Conservation (phyloP, 2,113 vertebrate genomes). For the Leuciscus idus region DNA sequence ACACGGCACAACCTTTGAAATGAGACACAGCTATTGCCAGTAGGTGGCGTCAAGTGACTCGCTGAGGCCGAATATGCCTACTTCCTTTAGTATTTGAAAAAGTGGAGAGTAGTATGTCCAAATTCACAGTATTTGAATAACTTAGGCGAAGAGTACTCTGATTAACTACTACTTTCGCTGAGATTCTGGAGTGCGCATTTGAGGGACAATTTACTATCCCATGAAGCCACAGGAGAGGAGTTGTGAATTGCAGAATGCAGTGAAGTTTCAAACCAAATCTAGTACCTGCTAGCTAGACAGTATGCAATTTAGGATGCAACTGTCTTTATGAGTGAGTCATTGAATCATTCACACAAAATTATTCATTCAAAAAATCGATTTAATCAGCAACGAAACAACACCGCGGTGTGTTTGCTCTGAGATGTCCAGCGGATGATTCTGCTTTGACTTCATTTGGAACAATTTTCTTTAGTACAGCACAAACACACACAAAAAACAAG, state of each 20-base stretch:
- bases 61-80: not conserved
- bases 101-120: not conserved
- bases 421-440: not conserved
- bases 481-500: not conserved
- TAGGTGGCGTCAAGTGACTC: not conserved
- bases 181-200: not conserved
- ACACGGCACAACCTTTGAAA: too few species aligned
- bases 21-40: not conserved
- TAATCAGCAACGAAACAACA: not conserved
- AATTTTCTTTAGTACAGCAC: not conserved
- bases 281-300: not conserved
- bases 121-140: not conserved
- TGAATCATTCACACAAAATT: not conserved
- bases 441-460: not conserved
- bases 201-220: too few species aligned
- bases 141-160: not conserved
- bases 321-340: not conserved
- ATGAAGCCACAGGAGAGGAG: too few species aligned
- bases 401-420: not conserved
- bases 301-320: not conserved
- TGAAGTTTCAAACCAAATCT: not conserved
- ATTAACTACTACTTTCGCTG: not conserved
- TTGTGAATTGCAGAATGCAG: too few species aligned
- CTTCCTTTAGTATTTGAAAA: not conserved
- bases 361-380: not conserved